Conservation (phyloP, 2,888 invertebrate species). For the Choreutis nemorana region DNA sequence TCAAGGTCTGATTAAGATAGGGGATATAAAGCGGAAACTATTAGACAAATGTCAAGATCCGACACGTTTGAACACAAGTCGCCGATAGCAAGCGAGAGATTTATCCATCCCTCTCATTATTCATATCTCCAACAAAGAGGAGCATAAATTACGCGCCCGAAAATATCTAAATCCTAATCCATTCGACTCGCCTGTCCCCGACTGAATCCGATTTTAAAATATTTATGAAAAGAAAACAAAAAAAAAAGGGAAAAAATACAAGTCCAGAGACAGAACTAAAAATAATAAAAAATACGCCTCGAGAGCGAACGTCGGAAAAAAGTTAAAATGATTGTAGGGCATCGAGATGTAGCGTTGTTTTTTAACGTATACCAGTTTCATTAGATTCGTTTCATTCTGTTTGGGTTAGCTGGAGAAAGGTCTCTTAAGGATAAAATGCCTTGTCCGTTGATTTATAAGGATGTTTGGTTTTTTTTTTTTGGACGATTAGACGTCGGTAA, state of each 20-base stretch:
- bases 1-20: conserved; percentile 9
- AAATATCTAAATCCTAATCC: conserved; percentile 65
- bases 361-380: conserved; percentile 52
- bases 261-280: conserved; percentile 57
- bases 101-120: conserved; percentile 49
- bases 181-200: conserved; percentile 60
- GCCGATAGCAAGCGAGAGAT: conserved; percentile 30
- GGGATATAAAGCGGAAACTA: conserved; percentile 27
- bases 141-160: conserved; percentile 60
- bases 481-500: conserved; percentile 48
- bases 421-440: conserved; percentile 51
- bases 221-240: conserved; percentile 61
- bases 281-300: conserved; percentile 39
- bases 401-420: conserved; percentile 59
- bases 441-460: conserved; percentile 58
- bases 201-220: conserved; percentile 63
- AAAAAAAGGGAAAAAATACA: conserved; percentile 30
- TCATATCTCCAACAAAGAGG: conserved; percentile 61
- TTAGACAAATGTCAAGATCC: conserved; percentile 20
- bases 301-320: conserved; percentile 56
- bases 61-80: conserved; percentile 19
- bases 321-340: conserved; percentile 61
- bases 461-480: conserved; percentile 40
- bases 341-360: conserved; percentile 42
- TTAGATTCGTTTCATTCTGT: conserved; percentile 62